Base-by-base conservation (phyloP, 2,888 invertebrate species). In the Drosophila koepferae region DNA sequence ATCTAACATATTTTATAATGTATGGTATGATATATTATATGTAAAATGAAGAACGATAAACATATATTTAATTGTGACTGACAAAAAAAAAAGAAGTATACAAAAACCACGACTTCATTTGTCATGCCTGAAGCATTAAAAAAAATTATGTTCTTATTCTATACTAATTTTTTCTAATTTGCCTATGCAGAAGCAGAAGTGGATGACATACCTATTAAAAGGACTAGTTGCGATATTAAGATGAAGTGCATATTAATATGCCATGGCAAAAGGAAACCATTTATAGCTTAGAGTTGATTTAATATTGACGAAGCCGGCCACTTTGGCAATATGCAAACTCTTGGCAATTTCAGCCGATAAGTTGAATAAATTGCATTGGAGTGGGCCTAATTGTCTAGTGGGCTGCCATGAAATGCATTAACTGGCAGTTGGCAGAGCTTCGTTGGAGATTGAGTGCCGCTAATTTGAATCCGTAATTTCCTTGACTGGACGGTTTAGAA, bases 361-460 rank as follows among this genome's bases (percentile, higher is more conserved):
- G 89, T 89, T 86, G 88, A 86, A 89, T 87, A 89, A 87, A 89
- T 87, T 87, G 86, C 85, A 89, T 71, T 77, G 76, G 61, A 84
- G 67, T 80, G 82, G 71, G 74, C 59, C 53, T 10, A 66, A 38
- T 44, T 71, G 80, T 54, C 48, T 9, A 63, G 46, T 48, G 69
- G 44, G 53, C 18, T 60, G 81, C 53, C 72, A 86, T 89, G 81
- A 83, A 81, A 80, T 67, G 81, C 84, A 86, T 84, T 86, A 86
- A 81, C 72, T 59, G 79, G 70, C 79, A 72, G 86, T 55, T 58
- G 62, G 18, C 53, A 63, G 69, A 76, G 84, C 86, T 86, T 75
- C 85, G 86, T 89, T 86, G 80, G 87, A 89, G 84, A 84, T 87
- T 82, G 88, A 89, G 90, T 85, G 86, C 74, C 78, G 88, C 90